Percentiles rank a stretch among this genome's conserved stretches.
Evolutionary conservation across 2,888 invertebrate species (phyloP).

Genomic region (Ormia ochracea): DNA sequence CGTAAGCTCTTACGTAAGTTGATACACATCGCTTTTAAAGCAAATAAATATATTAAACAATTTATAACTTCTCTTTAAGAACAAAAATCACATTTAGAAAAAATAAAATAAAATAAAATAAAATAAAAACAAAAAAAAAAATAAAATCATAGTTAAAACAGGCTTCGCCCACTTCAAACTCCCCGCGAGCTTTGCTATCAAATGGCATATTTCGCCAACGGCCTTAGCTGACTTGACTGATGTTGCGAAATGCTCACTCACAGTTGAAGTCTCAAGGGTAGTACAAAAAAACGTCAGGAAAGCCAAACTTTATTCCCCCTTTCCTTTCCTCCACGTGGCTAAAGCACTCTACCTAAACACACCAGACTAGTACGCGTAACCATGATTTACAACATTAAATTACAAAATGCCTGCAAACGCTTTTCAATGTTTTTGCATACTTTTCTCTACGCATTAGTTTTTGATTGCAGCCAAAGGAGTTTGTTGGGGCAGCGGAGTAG

Average conservation of each 20-base stretch:
- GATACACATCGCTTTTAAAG: no score
- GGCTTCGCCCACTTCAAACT: not conserved
- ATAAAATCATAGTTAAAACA: not conserved
- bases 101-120: no score
- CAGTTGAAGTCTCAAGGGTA: slow-evolving; percentile 15
- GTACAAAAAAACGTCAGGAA: not conserved
- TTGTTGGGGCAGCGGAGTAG: slow-evolving; percentile 15
- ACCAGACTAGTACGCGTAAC: slow-evolving; percentile 56
- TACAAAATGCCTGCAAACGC: slow-evolving; percentile 58
- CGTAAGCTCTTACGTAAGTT: no score
- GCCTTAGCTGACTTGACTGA: slow-evolving; percentile 47
- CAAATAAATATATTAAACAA: no score
- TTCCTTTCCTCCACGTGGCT: not conserved
- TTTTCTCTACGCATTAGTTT: not conserved
- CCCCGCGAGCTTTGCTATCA: slow-evolving; percentile 39
- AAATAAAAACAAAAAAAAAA: no score
- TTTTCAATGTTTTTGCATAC: not conserved
- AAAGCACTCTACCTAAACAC: slow-evolving; percentile 39
- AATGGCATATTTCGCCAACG: slow-evolving; percentile 49
- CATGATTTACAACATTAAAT: slow-evolving; percentile 56
- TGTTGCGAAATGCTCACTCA: slow-evolving; percentile 48
- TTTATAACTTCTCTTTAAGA: no score
- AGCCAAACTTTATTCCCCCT: not conserved
- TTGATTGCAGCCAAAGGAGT: not conserved
- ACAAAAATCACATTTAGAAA: no score